Evolutionary conservation across 2,113 vertebrate species (phyloP).

Genomic region (Paracanthobrama guichenoti): DNA sequence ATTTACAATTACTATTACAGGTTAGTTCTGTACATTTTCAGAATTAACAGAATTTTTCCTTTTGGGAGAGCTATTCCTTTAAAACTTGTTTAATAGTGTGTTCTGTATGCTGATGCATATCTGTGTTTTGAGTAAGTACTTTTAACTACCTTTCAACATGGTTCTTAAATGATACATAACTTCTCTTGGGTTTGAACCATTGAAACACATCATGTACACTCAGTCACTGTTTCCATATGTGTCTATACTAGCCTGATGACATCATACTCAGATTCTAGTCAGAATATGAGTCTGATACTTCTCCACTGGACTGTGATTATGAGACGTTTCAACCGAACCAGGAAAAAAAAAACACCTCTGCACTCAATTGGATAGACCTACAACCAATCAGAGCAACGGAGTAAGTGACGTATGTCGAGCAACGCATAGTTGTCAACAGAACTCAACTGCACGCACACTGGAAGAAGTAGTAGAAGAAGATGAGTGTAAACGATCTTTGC

Average conservation of each 20-base stretch:
- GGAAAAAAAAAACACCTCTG: too few species aligned
- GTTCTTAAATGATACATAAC: constrained; percentile 8
- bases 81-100: background rate
- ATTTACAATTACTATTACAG: background rate
- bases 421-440: too few species aligned
- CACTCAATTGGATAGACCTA: too few species aligned
- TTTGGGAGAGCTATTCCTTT: background rate
- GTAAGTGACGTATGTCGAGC: too few species aligned
- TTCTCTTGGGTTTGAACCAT: background rate
- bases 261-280: too few species aligned
- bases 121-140: background rate
- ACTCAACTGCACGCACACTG: too few species aligned
- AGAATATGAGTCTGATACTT: too few species aligned
- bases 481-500: too few species aligned
- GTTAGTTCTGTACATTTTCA: background rate
- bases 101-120: background rate
- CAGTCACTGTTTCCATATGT: background rate
- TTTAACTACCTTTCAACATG: background rate
- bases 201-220: background rate
- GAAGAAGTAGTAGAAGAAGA: too few species aligned
- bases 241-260: background rate
- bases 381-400: too few species aligned
- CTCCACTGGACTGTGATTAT: too few species aligned
- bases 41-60: background rate
- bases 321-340: too few species aligned